Conservation (phyloP, 2,113 vertebrate genomes). For the Fukomys damarensis region DNA sequence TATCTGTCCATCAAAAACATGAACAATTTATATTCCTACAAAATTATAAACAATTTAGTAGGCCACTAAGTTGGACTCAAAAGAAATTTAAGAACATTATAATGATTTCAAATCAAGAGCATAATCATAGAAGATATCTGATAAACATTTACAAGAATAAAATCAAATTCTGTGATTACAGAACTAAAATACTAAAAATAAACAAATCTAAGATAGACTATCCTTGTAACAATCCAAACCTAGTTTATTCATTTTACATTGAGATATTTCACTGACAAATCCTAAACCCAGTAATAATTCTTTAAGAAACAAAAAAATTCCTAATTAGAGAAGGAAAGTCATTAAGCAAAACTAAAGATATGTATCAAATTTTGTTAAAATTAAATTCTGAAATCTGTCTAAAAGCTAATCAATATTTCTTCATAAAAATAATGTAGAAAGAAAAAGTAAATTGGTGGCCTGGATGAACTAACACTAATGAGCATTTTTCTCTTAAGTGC, state of each 20-base stretch:
- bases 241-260: background rate
- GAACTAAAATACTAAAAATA: background rate
- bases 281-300: background rate
- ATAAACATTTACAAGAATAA: conserved; percentile 6
- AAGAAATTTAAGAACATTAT: background rate
- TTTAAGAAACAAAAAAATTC: background rate
- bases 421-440: background rate
- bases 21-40: background rate
- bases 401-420: background rate
- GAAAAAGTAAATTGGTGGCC: background rate
- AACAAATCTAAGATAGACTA: background rate
- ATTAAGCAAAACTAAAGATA: background rate
- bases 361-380: background rate
- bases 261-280: background rate
- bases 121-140: background rate
- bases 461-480: background rate
- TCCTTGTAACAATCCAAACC: background rate
- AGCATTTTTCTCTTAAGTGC: conserved; percentile 24
- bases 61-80: background rate
- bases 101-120: background rate
- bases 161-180: background rate
- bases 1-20: background rate
- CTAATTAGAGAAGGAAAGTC: background rate
- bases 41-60: conserved; percentile 29
- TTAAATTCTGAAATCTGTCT: conserved; percentile 11